Conservation (phyloP, 2,888 invertebrate genomes). For the Synergus japonicus region DNA sequence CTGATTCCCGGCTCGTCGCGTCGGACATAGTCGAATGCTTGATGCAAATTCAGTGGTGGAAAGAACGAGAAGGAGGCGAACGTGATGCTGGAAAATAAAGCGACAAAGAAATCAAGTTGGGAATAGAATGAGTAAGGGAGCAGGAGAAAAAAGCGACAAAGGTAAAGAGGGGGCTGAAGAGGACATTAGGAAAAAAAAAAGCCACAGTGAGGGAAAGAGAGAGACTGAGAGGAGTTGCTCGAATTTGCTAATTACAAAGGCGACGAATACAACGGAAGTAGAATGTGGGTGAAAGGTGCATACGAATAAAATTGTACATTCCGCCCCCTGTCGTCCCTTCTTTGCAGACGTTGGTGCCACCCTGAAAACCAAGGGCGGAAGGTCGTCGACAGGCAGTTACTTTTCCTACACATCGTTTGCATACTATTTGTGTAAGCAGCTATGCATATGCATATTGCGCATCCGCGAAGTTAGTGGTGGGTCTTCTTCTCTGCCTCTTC, state of each 20-base stretch:
- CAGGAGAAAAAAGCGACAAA: not conserved
- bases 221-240: not conserved
- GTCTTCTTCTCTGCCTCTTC: not conserved
- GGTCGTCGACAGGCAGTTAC: conserved; percentile 57
- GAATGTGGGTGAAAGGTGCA: conserved; percentile 1
- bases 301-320: conserved; percentile 31
- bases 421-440: conserved; percentile 54
- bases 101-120: conserved; percentile 20
- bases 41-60: conserved; percentile 32
- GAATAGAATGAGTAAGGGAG: conserved; percentile 10
- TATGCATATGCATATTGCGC: conserved; percentile 56
- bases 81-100: conserved; percentile 24
- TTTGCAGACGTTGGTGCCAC: conserved; percentile 6
- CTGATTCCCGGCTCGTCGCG: conserved; percentile 23
- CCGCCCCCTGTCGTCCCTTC: conserved; percentile 33
- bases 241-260: conserved; percentile 40
- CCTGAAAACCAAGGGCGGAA: conserved; percentile 51
- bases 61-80: conserved; percentile 6
- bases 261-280: conserved; percentile 29
- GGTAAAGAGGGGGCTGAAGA: not conserved
- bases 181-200: conserved; percentile 2
- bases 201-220: not conserved
- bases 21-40: conserved; percentile 13
- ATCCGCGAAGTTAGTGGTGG: conserved; percentile 39
- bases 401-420: conserved; percentile 55